These are phyloP conservation scores for Bombylius discolor DNA, from an alignment of 2,888 invertebrate genomes.

Conservation along the genomic window DNA sequence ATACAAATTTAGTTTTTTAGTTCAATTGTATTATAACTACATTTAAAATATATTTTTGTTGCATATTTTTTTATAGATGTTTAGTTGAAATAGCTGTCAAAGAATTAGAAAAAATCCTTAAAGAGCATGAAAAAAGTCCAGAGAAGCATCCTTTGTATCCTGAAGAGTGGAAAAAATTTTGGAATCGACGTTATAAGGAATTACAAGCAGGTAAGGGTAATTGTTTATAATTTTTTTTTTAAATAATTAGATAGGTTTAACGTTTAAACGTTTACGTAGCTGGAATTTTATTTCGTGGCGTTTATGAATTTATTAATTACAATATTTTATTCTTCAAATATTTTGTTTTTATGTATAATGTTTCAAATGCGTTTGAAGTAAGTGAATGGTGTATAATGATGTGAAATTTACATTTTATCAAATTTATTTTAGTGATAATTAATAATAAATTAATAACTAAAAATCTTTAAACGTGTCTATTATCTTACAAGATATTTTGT, in stretches of 20 bases:
- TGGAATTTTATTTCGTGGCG: background rate
- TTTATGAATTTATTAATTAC: no score
- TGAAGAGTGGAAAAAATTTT: constrained; percentile 82
- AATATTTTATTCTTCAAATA: no score
- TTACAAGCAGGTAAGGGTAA: constrained; percentile 44
- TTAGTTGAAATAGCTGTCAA: constrained; percentile 31
- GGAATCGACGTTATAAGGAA: constrained; percentile 73
- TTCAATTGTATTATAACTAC: background rate
- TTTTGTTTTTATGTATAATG: no score
- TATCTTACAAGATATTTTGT: background rate
- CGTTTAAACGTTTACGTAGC: no score
- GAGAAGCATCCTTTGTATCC: constrained; percentile 80
- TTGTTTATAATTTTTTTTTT: no score
- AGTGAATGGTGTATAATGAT: no score
- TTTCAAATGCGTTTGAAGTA: no score
- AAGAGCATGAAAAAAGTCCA: constrained; percentile 69
- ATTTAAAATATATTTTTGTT: background rate
- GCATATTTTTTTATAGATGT: constrained; percentile 19
- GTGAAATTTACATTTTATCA: no score
- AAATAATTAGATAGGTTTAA: no score
- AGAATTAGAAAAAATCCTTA: constrained; percentile 48
- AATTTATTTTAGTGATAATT: no score
- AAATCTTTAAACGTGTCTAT: background rate
- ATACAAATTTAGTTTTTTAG: background rate
- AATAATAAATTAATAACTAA: background rate